Evolutionary conservation across 2,888 invertebrate genomes (phyloP), one percentile per base, ranked within the genome.

Genomic region (Apoda limacodes): DNA sequence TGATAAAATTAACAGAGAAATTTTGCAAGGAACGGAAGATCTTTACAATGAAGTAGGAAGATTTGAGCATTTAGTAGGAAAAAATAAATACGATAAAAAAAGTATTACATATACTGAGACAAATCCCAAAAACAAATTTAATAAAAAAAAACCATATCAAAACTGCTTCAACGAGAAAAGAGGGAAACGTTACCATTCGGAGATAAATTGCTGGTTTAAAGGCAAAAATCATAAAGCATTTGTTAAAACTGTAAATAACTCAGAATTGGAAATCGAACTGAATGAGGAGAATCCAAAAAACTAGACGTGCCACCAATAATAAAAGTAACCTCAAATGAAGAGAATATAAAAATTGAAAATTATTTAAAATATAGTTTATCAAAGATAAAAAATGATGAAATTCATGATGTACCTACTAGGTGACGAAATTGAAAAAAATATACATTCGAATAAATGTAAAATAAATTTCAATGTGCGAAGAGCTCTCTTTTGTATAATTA

Each of bases 271-370:
- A 27, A 19, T 28, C 9, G 44, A 43, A 37, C 19, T 43, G 24
- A 37, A 33, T 35, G 28, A 42, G 9, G 28, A 21, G 0, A 26
- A 43, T 6, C 34, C 9, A 40, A 43, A 47, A 46, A 49, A 43
- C 47, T 21, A 35, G 12, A 39, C 25, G 22, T 40, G 2, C 25
- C 45, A 29, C 44, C 46, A 43, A 46, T 52, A 38, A 48, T 50
- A 5, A 40, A 40, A 34, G 32, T 46, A n/a, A 45, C 43, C 29
- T n/a, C n/a, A n/a, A n/a, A n/a, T n/a, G n/a, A n/a, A n/a, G n/a
- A n/a, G n/a, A n/a, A n/a, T n/a, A n/a, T 28, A 45, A 41, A 2
- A 27, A 42, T 28, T 43, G 2, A 14, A 25, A 3, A 24, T 9
- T 13, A 24, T 25, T 17, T 14, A 2, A 12, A 5, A 12, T 3